These are phyloP conservation scores for Dolomedes plantarius DNA, from an alignment of 2,888 invertebrate genomes.

Conservation along the genomic window DNA sequence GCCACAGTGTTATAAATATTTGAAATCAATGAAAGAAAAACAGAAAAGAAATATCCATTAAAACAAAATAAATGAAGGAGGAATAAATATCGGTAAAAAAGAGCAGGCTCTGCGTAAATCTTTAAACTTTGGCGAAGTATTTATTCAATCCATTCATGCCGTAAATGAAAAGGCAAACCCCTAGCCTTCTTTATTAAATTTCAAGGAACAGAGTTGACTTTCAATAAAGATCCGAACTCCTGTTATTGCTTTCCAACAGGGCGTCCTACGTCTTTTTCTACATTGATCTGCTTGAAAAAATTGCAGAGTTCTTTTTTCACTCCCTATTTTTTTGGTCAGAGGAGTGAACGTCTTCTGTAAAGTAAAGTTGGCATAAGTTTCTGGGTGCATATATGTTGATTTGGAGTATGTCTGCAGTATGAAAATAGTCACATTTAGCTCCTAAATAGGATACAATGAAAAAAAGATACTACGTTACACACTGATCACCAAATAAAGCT, in stretches of 20 bases:
- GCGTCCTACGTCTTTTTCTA: constrained; percentile 40
- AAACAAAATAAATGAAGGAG: constrained; percentile 64
- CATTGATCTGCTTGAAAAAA: constrained; percentile 66
- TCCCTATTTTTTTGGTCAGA: constrained; percentile 17
- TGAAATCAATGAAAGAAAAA: constrained; percentile 50
- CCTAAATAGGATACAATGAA: too few relatives aligned
- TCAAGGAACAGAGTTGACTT: constrained; percentile 67
- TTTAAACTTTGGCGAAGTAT: constrained; percentile 66
- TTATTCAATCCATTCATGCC: constrained; percentile 69
- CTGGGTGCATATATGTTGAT: too few relatives aligned
- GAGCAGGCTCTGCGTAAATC: constrained; percentile 48
- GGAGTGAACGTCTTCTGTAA: neutral
- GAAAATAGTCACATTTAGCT: too few relatives aligned
- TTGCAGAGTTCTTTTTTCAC: constrained; percentile 19
- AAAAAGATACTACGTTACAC: too few relatives aligned
- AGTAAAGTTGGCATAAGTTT: constrained; percentile 1
- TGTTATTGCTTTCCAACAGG: constrained; percentile 67
- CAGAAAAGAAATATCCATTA: constrained; percentile 61
- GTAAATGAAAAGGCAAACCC: constrained; percentile 69
- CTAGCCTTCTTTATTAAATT: constrained; percentile 67
- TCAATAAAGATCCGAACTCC: constrained; percentile 67
- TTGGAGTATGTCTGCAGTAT: too few relatives aligned
- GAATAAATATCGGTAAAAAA: constrained; percentile 67
- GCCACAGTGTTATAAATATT: constrained; percentile 50
- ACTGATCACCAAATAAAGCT: too few relatives aligned